Evolutionary conservation across 2,888 invertebrate species (phyloP), one percentile per base, ranked within the genome.

Genomic region (Capitulum mitella): DNA sequence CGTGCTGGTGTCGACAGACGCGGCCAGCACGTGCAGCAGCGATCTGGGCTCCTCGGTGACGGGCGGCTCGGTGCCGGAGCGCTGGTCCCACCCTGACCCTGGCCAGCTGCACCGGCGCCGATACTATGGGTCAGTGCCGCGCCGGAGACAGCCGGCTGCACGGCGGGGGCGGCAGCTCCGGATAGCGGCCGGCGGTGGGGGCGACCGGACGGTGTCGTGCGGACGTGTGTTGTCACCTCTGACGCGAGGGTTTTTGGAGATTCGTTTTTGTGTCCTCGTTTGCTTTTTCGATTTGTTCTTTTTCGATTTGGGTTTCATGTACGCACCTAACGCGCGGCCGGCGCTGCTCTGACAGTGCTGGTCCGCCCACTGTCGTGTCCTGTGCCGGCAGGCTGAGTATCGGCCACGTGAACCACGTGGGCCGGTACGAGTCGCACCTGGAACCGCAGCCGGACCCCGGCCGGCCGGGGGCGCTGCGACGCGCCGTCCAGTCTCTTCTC

Each of bases 391-490:
- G 92, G 77, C 88, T 97, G 82, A 92, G 92, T 84, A 91, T 97
- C 83, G 97, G 97, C 29, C 90, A 93, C 84, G 91, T 97, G 43
- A 94, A 94, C 84, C 91, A 92, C 82, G 87, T 95, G 83, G 97
- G 97, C 8, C 91, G 95, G 85, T 97, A 95, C 87, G 92, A 95
- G 86, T 92, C 95, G 26, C 94, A 94, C 86, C 93, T 95, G 85
- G 95, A 95, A 79, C 86, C 86, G 8, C 86, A 87, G 79, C 86
- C 87, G 43, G 76, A 76, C 46, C 32, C 76, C 19, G 46, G 16
- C 22, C 76, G 76, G 46, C 32, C 76, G 76, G 46, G 46, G 19
- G 48, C 46, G 16, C 76, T 76, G 46, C 29, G 76, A 3, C 46
- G 76, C 29, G 76, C 46, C 19, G 29, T 76, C 29, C n/a, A 37